Evolutionary conservation across 2,797 vertebrate species (phyloP).

Genomic region (Hypotaenidia okinawae): DNA sequence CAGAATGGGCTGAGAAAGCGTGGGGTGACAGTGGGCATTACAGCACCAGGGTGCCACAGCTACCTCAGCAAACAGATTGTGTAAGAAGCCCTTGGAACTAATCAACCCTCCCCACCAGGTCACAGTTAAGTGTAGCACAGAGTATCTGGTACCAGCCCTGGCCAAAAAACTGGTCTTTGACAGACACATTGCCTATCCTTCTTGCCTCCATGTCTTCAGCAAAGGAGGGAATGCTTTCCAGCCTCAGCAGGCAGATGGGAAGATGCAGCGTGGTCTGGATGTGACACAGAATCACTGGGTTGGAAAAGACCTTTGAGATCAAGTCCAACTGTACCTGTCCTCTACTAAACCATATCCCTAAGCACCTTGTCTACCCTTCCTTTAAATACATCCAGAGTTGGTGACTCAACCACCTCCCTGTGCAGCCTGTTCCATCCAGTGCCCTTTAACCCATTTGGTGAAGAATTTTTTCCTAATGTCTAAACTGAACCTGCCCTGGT

Average conservation of each 20-base stretch:
- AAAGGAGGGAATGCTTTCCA: not conserved
- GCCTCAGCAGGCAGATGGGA: not conserved
- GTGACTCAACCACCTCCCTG: no score
- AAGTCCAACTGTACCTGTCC: no score
- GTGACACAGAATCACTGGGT: not conserved
- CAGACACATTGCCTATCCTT: not conserved
- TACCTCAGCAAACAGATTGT: not conserved
- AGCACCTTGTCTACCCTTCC: no score
- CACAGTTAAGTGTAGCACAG: not conserved
- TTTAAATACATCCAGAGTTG: no score
- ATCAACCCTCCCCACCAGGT: not conserved
- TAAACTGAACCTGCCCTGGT: no score
- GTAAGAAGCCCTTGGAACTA: not conserved
- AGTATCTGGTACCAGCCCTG: not conserved
- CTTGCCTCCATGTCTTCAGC: not conserved
- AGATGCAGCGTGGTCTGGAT: rapidly evolving
- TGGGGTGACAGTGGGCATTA: rapidly evolving
- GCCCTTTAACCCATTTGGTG: no score
- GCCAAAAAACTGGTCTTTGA: not conserved
- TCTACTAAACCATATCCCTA: no score
- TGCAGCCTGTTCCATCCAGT: no score
- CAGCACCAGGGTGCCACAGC: not conserved
- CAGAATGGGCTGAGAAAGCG: not conserved
- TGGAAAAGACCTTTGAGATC: no score
- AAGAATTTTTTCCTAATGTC: no score